Evolutionary conservation across 2,113 vertebrate genomes (phyloP), one percentile per base, ranked within the genome.

Genomic region (Oncorhynchus clarkii): DNA sequence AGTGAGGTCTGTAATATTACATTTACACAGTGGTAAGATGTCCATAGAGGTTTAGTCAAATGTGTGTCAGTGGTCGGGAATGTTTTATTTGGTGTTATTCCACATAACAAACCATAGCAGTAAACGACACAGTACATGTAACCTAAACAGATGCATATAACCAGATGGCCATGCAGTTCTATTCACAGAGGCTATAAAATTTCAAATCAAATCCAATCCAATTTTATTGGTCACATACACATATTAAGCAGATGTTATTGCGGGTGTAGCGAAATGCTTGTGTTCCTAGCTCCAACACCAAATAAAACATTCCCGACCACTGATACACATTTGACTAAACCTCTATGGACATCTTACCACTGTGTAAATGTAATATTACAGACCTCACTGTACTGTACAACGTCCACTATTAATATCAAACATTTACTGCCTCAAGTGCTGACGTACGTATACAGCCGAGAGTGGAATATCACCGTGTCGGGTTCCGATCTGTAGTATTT

Each of bases 401-500:
- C 49, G 14, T 54, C 67, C 60, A 34, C 70, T 76, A 73, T 78
- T 70, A 80, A 29, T 27, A 65, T 76, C 78, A 70, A 79, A 70
- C 79, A 57, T 26, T 51, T 26, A 48, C 14, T 48, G 74, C 76
- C 29, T 59, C 64, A 81, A 80, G 78, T 86, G 83, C 82, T 76
- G 80, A 73, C 76, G 80, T 78, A 72, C 66, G 74, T 77, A 74
- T 74, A 78, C 75, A 83, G 76, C 67, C 34, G 27, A 54, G 62
- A 83, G 80, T 74, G 1, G 62, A 60, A 24, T 75, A 8, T 24
- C 39, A 45, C 5, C 8, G 72, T 27, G 73, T 80, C 68, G 34
- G 31, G n/a, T 82, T 80, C 65, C 77, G 84, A 69, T 62, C 72
- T 78, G 62, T 49, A 77, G 76, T 75, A 51, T 18, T 71, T 78